Base-by-base conservation (phyloP, 2,888 invertebrate species). In the Nineta flava region DNA sequence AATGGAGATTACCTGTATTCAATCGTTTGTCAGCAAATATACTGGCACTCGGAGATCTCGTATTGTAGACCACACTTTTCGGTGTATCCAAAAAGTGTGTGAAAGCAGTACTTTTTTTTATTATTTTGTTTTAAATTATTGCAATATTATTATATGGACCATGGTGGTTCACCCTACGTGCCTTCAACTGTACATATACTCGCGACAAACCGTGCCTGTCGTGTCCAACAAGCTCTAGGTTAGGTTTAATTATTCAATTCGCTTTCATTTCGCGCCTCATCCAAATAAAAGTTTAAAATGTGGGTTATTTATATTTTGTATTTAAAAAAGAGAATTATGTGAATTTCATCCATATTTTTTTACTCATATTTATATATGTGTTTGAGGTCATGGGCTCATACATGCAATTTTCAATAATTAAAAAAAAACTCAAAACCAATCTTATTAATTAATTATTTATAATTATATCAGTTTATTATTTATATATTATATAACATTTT, bases 1-100 rank as follows among this genome's bases (percentile, higher is more conserved):
- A 70, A 60, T 67, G 62, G 54, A 71, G 88, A 59, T 74, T 88
- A 64, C 87, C 88, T 43, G 87, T 88, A 34, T 88, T 88, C 74
- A 82, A 82, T 67, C 73, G 77, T 60, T 71, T 82, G 60, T 76
- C 77, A 61, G 74, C 74, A 55, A 70, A 71, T 50, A 61, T 71
- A 53, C 65, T 71, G 55, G 61, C 62, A 43, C 57, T 71, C 52
- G 60, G 58, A 43, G 60, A 61, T 56, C 55, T 63, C 41, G 52
- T 56, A 49, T 50, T 57, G 50, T 54, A 55, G 50, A 45, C 49
- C 44, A 46, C 42, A 26, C 26, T 26, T 26, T 26, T 26, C 26
- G 26, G 26, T 5, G 40, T 17, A 26, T 15, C 19, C n/a, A 42
- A 21, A 42, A 46, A 17, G 16, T 26, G 26, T 26, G 26, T 7